Conservation (phyloP, 2,797 vertebrate genomes). For the Brotula barbata region DNA sequence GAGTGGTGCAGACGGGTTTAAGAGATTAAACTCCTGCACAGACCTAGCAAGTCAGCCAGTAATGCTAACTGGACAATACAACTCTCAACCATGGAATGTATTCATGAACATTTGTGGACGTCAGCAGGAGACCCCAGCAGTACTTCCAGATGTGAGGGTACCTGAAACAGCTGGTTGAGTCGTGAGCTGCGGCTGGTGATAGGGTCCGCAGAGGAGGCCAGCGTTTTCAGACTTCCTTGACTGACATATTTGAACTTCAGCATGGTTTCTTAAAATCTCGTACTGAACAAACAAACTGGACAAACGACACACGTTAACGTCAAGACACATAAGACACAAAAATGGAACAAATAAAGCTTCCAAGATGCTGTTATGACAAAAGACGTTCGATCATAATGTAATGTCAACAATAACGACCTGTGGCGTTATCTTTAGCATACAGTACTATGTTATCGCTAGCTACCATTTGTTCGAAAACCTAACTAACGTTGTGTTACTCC, state of each 20-base stretch:
- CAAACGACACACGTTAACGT: not conserved
- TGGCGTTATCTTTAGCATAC: slow-evolving; percentile 14
- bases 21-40: no score
- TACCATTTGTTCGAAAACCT: slow-evolving; percentile 29
- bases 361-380: accelerated
- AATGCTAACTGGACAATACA: no score
- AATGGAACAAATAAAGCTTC: not conserved
- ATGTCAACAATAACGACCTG: slow-evolving; percentile 16
- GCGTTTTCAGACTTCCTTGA: slow-evolving; percentile 70
- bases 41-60: no score
- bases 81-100: no score
- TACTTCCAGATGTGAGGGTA: not conserved
- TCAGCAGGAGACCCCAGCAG: no score
- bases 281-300: slow-evolving; percentile 26
- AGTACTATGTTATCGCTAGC: slow-evolving; percentile 26
- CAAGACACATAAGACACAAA: no score
- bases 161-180: slow-evolving; percentile 89
- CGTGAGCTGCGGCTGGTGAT: slow-evolving; percentile 86
- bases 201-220: slow-evolving; percentile 73
- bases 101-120: no score
- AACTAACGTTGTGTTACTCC: not conserved
- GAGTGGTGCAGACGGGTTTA: no score
- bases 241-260: slow-evolving; percentile 92
- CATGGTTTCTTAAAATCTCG: slow-evolving; percentile 78
- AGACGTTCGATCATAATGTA: not conserved